phyloP scores from a whole-genome alignment of 2,113 vertebrate species.

The Gasterosteus nipponicus region DNA sequence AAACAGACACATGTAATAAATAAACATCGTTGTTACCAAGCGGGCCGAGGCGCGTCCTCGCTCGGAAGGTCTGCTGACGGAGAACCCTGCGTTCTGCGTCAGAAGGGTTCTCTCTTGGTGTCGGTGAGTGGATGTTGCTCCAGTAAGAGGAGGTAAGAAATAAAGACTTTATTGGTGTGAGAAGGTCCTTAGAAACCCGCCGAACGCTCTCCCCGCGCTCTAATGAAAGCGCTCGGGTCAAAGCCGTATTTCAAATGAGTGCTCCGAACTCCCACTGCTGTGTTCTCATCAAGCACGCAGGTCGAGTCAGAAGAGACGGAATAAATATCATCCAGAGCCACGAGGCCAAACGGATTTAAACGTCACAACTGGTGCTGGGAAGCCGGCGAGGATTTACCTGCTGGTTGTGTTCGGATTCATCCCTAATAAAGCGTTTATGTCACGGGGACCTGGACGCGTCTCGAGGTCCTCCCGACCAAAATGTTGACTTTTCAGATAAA shows the following conservation, averaged over 20 bases:
- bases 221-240: slow-evolving; percentile 66
- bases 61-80: neutral
- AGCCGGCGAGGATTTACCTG: neutral
- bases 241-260: slow-evolving; percentile 65
- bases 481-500: neutral
- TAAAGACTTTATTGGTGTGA: slow-evolving; percentile 67
- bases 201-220: slow-evolving; percentile 56
- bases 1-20: slow-evolving; percentile 15
- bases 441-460: neutral
- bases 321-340: slow-evolving; percentile 49
- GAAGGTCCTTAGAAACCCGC: slow-evolving; percentile 64
- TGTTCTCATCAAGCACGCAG: slow-evolving; percentile 52
- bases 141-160: slow-evolving; percentile 45
- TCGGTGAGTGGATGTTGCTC: slow-evolving; percentile 34
- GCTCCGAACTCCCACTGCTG: slow-evolving; percentile 53
- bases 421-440: neutral
- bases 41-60: neutral
- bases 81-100: slow-evolving; percentile 49
- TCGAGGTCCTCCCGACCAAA: neutral
- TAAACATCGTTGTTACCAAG: slow-evolving; percentile 37
- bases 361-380: neutral
- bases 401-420: neutral
- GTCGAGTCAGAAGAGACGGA: slow-evolving; percentile 42
- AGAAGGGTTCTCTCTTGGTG: slow-evolving; percentile 32
- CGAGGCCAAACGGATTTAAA: slow-evolving; percentile 20